A percentile compares a stretch with the other conserved stretches of the same genome.
Evolutionary conservation across 35 echinoderm and acorn worm genomes (phyloP).

Genomic region (Stichopus chloronotus): DNA sequence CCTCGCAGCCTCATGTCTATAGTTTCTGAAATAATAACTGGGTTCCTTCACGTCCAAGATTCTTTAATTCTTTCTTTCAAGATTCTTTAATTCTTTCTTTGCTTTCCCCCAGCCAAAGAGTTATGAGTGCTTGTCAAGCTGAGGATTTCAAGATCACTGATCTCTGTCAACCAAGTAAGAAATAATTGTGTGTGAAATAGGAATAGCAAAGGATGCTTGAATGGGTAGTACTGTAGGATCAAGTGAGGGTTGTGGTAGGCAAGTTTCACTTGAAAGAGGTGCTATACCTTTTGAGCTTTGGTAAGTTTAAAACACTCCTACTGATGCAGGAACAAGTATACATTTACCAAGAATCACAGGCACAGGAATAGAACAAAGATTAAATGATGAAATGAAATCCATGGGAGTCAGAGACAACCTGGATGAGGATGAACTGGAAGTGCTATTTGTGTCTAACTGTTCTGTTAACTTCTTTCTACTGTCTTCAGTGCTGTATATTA

Average conservation of each 20-base stretch:
- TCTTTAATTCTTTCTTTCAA: no score
- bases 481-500: not conserved
- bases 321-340: not conserved
- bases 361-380: not conserved
- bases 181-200: not conserved
- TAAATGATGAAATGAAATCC: no score
- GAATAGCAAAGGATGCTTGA: not conserved
- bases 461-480: not conserved
- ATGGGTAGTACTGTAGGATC: not conserved
- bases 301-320: not conserved
- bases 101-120: conserved; percentile 53
- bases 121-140: conserved; percentile 73
- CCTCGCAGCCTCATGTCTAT: no score
- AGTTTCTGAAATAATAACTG: no score
- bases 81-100: no score
- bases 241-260: not conserved
- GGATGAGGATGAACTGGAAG: no score
- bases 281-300: not conserved
- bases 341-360: not conserved
- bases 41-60: no score
- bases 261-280: not conserved
- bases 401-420: no score
- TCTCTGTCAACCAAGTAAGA: conserved; percentile 80
- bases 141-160: conserved; percentile 84
- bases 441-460: no score